Conservation (phyloP, 2,888 invertebrate species). For the Pseudeuparius sepicola region DNA sequence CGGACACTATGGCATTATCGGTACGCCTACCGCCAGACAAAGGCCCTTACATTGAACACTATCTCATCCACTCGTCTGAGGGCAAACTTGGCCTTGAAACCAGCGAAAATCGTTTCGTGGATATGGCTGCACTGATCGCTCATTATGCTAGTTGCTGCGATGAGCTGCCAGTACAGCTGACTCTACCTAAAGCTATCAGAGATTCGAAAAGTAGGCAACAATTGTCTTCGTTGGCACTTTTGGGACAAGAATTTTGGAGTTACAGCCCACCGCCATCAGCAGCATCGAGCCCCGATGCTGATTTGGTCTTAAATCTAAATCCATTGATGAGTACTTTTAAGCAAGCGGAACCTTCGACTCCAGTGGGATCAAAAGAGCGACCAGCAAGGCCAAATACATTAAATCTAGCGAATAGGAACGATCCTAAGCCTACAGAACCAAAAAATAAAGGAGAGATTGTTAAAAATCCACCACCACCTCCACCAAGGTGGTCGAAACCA, state of each 20-base stretch:
- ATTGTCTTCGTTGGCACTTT: slow-evolving; percentile 76
- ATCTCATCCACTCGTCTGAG: slow-evolving; percentile 78
- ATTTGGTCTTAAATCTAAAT: slow-evolving; percentile 67
- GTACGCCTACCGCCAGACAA: slow-evolving; percentile 80
- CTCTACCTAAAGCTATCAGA: slow-evolving; percentile 73
- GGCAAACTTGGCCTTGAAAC: slow-evolving; percentile 83
- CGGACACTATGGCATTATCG: slow-evolving; percentile 90
- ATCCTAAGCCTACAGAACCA: slow-evolving; percentile 29
- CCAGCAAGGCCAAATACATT: slow-evolving; percentile 78
- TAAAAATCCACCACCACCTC: slow-evolving; percentile 71
- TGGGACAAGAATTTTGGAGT: slow-evolving; percentile 82
- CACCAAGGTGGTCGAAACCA: slow-evolving; percentile 74
- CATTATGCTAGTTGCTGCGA: slow-evolving; percentile 92
- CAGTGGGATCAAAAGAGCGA: slow-evolving; percentile 34
- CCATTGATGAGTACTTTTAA: slow-evolving; percentile 66
- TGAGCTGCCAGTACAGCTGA: slow-evolving; percentile 84
- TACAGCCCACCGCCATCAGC: slow-evolving; percentile 36
- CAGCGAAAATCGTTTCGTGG: slow-evolving; percentile 86
- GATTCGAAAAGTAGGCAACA: slow-evolving; percentile 86
- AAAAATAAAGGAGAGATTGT: slow-evolving; percentile 25
- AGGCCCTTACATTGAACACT: slow-evolving; percentile 71
- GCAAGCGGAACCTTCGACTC: slow-evolving; percentile 48
- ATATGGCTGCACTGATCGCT: slow-evolving; percentile 84
- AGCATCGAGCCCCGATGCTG: slow-evolving; percentile 45
- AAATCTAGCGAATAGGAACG: slow-evolving; percentile 54